A percentile compares a stretch with the other conserved stretches of the same genome.
Evolutionary conservation across 2,113 vertebrate genomes (phyloP).

Genomic region (Chloropsis cyanopogon): DNA sequence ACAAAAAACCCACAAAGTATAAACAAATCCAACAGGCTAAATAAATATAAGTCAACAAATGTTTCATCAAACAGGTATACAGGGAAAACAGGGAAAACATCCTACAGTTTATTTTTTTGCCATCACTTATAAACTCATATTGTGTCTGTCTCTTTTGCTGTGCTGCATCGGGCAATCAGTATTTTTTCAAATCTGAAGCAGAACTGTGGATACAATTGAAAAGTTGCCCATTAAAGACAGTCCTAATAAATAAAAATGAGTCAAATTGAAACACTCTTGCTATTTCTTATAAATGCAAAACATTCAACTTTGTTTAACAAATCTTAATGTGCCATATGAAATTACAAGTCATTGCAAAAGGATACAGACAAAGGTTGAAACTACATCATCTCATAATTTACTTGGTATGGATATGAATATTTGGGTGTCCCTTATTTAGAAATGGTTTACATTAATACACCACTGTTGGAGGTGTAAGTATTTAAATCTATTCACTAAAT

Average conservation of each 20-base stretch:
- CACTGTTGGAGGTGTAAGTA: neutral
- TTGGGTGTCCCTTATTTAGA: neutral
- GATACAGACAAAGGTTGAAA: neutral
- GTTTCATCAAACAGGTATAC: neutral
- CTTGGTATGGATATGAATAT: neutral
- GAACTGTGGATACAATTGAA: neutral
- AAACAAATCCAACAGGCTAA: conserved; percentile 41
- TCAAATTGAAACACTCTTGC: neutral
- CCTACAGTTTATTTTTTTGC: neutral
- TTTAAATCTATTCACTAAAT: neutral
- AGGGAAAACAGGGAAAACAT: conserved; percentile 22
- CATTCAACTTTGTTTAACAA: neutral
- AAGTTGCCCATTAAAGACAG: neutral
- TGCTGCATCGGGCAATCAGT: neutral
- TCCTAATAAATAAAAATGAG: neutral
- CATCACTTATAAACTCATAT: neutral
- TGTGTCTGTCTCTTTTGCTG: neutral
- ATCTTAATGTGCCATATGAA: neutral
- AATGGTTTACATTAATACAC: neutral
- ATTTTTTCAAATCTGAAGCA: neutral
- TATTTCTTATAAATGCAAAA: neutral
- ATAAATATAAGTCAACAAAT: conserved; percentile 37
- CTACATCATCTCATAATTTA: neutral
- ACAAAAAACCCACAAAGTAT: neutral
- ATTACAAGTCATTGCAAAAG: neutral